Base-by-base conservation (phyloP, 2,113 vertebrate genomes). In the Melanotaenia duboulayi region DNA sequence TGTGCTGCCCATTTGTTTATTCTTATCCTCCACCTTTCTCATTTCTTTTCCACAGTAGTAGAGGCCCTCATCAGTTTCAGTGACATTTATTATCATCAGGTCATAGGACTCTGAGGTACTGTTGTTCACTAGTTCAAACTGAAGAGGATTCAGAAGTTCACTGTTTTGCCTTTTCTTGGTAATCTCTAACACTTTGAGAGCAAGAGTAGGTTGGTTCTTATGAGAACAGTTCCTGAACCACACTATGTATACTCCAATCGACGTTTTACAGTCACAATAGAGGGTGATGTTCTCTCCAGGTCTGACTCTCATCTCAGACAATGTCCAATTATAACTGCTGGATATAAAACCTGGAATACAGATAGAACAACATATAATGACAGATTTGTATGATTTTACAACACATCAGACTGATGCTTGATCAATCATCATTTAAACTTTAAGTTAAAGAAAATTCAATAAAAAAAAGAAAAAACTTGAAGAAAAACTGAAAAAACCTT, bases 211-310 rank as follows among this genome's bases (percentile, higher is more conserved):
- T 22, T 84, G 83, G 42, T 86, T 84, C 39, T 78, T 48, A 67
- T 86, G 83, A 58, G 78, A 84, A n/a, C 83, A 80, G 61, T 84
- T 87, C n/a, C 70, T 85, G 73, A 51, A 76, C 82, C 82, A 88
- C 50, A 80, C 35, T 35, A 24, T 83, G n/a, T 22, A 50, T 2
- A 22, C 24, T 71, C 69, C 71, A 20, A 0, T 0, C 25, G 56
- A 22, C 25, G 0, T 0, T 23, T 35, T 49, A 8, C 65, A 79
- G 81, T 89, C 83, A 70, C 87, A 89, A 39, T 67, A 50, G 0
- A 84, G 39, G 59, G 81, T 86, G 54, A 81, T 58, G 44, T 52
- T 58, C 19, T 85, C 87, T 80, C 83, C 83, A 12, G 56, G 46
- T 55, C 39, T 67, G 50, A 77, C 71, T 3, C 20, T 62, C 58